A percentile compares a stretch with the other conserved stretches of the same genome.
Conservation (phyloP, 1,140 invertebrate species). For the Drosophila ercepeae region DNA sequence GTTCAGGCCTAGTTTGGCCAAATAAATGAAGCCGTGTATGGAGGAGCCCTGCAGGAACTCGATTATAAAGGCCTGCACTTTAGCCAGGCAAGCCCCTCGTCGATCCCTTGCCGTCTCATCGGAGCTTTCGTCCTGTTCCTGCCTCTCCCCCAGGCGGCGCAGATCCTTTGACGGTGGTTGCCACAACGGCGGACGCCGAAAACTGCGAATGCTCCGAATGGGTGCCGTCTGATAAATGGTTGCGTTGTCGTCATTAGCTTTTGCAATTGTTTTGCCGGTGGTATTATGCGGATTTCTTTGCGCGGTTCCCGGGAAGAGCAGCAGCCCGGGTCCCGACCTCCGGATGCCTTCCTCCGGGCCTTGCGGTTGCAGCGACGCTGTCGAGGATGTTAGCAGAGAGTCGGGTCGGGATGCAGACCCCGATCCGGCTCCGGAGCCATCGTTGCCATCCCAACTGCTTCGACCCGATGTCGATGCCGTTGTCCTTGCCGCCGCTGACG, state of each 20-base stretch:
- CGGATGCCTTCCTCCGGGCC: not conserved
- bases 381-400: slow-evolving; percentile 57
- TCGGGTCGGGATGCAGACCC: slow-evolving; percentile 16
- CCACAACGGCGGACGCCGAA: slow-evolving; percentile 74
- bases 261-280: slow-evolving; percentile 38
- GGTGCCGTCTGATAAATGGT: slow-evolving; percentile 56
- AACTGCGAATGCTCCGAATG: slow-evolving; percentile 55
- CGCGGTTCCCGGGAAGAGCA: slow-evolving; percentile 64
- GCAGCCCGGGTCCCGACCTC: slow-evolving; percentile 48
- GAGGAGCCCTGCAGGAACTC: slow-evolving; percentile 79
- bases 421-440: slow-evolving; percentile 18
- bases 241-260: slow-evolving; percentile 44
- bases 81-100: slow-evolving; percentile 38
- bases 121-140: not conserved
- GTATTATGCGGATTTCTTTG: slow-evolving; percentile 51
- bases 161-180: slow-evolving; percentile 20
- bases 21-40: slow-evolving; percentile 81
- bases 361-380: slow-evolving; percentile 42
- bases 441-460: slow-evolving; percentile 28
- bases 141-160: not conserved
- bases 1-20: slow-evolving; percentile 77
- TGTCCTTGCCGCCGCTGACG: slow-evolving; percentile 19
- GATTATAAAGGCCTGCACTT: slow-evolving; percentile 72
- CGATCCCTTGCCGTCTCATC: not conserved
- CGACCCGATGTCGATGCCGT: slow-evolving; percentile 3